Percentiles rank a stretch among this genome's conserved stretches.
phyloP scores from a whole-genome alignment of 2,888 invertebrate genomes.

The Drosophila infuscata region DNA sequence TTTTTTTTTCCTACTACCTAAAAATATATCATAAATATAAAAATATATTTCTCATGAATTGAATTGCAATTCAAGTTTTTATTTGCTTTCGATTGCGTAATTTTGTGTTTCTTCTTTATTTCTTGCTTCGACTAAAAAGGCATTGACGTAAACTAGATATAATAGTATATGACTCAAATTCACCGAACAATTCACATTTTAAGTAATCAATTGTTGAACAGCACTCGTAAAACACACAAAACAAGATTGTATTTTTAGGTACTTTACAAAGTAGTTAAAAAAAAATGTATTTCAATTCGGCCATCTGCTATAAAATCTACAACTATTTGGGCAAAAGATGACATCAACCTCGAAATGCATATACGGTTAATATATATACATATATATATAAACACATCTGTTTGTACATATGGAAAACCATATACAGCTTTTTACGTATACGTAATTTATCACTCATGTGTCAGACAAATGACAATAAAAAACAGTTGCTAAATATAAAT shows the following conservation, averaged over 20 bases:
- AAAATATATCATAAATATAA: too few relatives aligned
- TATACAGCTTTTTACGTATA: constrained; percentile 28
- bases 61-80: neutral
- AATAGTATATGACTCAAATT: constrained; percentile 7
- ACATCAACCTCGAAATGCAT: constrained; percentile 12
- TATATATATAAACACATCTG: neutral
- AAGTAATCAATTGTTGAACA: neutral
- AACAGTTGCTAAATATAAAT: constrained; percentile 33
- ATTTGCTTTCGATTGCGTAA: neutral
- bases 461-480: constrained; percentile 17
- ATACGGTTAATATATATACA: neutral
- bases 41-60: neutral
- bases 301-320: neutral
- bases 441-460: constrained; percentile 39
- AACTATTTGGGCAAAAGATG: neutral
- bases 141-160: neutral
- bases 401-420: neutral
- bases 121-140: neutral
- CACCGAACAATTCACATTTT: neutral
- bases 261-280: neutral
- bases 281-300: neutral
- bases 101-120: neutral
- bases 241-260: neutral
- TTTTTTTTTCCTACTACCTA: neutral
- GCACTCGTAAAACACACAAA: neutral